Evolutionary conservation across 2,797 vertebrate genomes (phyloP).

Genomic region (Paedocypris micromegethes): DNA sequence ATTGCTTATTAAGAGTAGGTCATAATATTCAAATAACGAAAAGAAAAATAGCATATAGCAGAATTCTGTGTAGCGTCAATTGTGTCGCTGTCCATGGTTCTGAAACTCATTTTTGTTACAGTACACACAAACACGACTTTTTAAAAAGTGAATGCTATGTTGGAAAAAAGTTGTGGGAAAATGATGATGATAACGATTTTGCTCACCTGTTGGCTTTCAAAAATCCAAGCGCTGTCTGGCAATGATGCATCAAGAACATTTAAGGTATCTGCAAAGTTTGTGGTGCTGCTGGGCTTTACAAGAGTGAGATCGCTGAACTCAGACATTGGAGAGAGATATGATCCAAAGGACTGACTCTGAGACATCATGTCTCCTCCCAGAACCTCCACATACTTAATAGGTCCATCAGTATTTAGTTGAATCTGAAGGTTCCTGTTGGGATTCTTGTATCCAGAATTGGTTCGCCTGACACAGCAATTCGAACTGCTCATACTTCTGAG

Average conservation of each 20-base stretch:
- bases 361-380: conserved; percentile 62
- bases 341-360: conserved; percentile 59
- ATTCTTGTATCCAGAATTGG: conserved; percentile 35
- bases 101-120: not conserved
- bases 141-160: no score
- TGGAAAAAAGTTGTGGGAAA: no score
- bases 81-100: conserved; percentile 1
- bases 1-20: no score
- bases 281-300: conserved; percentile 52
- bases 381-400: conserved; percentile 72
- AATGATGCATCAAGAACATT: conserved; percentile 49
- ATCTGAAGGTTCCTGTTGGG: conserved; percentile 53
- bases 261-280: conserved; percentile 52
- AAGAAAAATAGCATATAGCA: no score
- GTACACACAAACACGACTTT: no score
- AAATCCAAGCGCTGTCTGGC: conserved; percentile 50
- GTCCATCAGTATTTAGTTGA: conserved; percentile 68
- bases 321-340: conserved; percentile 53
- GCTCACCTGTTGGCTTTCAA: conserved; percentile 55
- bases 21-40: no score
- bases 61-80: no score
- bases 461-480: conserved; percentile 49
- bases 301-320: conserved; percentile 54
- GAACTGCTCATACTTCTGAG: conserved; percentile 50
- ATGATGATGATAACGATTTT: no score